Base-by-base conservation (phyloP, 2,888 invertebrate species). In the Griposia aprilina region DNA sequence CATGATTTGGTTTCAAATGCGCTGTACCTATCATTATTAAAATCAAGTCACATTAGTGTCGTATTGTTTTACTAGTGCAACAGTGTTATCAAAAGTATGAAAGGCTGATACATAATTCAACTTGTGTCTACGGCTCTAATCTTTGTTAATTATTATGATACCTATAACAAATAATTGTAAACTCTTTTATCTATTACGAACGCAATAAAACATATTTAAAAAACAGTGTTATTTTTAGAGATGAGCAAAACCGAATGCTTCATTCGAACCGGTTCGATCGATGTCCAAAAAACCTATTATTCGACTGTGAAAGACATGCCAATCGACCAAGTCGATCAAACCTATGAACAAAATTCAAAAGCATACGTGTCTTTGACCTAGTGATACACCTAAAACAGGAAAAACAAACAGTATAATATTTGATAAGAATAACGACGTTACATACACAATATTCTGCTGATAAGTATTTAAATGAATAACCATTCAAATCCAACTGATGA, bases 401-500 rank as follows among this genome's bases (percentile, higher is more conserved):
- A 82, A 82, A 76, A 48, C 60, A 55, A 82, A 76, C 48, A 76
- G 20, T 73, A 41, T 26, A 59, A 68, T 59, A 52, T 45, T 71
- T 62, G 78, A 83, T 71, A 81, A 60, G 30, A 81, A 52, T 52
- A 67, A 67, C n/a, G 23, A 70, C 41, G 60, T 67, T 66, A 36
- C 59, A 69, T n/a, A 69, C 65, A 57, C n/a, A 81, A 60, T 67
- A 52, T 45, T 26, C 41, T 30, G 69, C 57, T 30, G 55, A 55
- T 55, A 55, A 57, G 55, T 20, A 55, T 77, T 75, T 57, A 1
- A 69, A 82, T 80, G 17, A 55, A 50, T 26, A 80, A 60, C 26
- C 8, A 66, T 76, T 69, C 52, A 15, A 59, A 52, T 73, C 15
- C 26, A 41, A 67, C 60, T 50, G 41, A 71, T 62, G 36, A 66